Conservation (phyloP, 2,797 vertebrate genomes). For the Oreonectes daqikongensis region DNA sequence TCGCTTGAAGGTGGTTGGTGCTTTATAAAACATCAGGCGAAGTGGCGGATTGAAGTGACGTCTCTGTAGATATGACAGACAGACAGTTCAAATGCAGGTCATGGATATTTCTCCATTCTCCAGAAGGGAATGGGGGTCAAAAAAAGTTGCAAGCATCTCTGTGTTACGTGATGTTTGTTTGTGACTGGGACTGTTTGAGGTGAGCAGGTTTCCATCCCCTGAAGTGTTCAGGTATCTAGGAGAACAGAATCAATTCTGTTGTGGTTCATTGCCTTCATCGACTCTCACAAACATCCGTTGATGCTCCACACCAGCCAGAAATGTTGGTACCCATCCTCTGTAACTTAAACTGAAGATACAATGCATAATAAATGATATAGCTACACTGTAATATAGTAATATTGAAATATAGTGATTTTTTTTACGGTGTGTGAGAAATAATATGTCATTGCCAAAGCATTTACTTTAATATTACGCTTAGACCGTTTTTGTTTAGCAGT, state of each 20-base stretch:
- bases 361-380: neutral
- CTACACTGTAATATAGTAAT: no score
- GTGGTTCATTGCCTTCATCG: neutral
- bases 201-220: neutral
- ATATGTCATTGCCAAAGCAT: neutral
- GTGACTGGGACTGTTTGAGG: neutral
- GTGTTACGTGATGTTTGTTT: neutral
- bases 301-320: neutral
- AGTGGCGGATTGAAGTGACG: neutral
- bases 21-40: neutral
- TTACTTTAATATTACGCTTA: neutral
- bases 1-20: neutral
- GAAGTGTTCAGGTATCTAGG: neutral
- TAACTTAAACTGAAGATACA: neutral
- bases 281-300: neutral
- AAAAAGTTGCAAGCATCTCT: neutral
- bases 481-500: no score
- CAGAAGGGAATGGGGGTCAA: neutral
- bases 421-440: no score
- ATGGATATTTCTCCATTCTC: neutral
- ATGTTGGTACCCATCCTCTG: neutral
- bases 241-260: neutral
- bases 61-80: neutral
- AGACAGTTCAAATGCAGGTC: neutral
- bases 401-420: no score